Evolutionary conservation across 2,113 vertebrate genomes (phyloP).

Genomic region (Zootoca vivipara): DNA sequence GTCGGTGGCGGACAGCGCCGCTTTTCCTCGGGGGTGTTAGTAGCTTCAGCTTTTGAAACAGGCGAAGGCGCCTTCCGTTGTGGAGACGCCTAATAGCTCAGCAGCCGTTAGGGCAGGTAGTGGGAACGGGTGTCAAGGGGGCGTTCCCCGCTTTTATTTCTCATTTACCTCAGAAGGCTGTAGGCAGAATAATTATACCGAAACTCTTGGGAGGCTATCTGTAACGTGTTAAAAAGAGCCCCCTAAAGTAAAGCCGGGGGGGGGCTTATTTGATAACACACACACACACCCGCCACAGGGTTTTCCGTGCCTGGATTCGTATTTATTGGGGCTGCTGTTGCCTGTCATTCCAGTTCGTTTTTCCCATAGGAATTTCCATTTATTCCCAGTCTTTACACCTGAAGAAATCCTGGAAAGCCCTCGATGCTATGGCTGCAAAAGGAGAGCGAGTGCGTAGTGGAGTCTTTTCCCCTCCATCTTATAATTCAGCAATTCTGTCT

Average conservation of each 20-base stretch:
- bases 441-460: slow-evolving; percentile 64
- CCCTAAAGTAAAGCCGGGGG: neutral
- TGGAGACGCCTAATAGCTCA: neutral
- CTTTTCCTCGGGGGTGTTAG: neutral
- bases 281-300: no score
- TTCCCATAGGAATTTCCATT: slow-evolving; percentile 7
- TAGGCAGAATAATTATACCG: neutral
- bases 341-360: neutral
- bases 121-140: neutral
- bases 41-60: neutral
- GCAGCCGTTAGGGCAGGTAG: neutral
- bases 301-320: neutral
- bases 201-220: neutral
- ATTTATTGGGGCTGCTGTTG: neutral
- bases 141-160: neutral
- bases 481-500: neutral
- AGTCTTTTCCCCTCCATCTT: neutral
- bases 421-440: slow-evolving; percentile 74
- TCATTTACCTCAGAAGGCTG: neutral
- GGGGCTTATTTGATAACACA: neutral
- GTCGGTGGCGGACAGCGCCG: neutral
- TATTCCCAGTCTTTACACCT: slow-evolving; percentile 56
- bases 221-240: no score
- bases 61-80: neutral
- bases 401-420: slow-evolving; percentile 51